Evolutionary conservation across 2,888 invertebrate genomes (phyloP).

Genomic region (Polyploca ridens): DNA sequence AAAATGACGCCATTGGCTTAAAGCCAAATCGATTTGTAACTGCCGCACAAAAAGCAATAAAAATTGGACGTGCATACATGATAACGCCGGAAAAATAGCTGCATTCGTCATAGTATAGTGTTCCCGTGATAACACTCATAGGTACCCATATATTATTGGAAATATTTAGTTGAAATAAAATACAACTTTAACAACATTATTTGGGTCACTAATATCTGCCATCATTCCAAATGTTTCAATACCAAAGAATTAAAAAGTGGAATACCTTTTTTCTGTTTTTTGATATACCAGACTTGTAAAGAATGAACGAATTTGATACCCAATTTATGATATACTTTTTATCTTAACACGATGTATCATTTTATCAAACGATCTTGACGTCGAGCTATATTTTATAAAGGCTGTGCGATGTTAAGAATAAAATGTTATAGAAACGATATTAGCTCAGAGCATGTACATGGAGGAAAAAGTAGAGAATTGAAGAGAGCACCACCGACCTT

Average conservation of each 20-base stretch:
- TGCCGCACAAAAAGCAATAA: conserved; percentile 80
- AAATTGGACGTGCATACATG: conserved; percentile 77
- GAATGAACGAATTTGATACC: not conserved
- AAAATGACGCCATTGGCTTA: conserved; percentile 78
- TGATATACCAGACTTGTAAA: not conserved
- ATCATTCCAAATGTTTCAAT: not conserved
- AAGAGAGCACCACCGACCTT: conserved; percentile 30
- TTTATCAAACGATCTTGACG: not conserved
- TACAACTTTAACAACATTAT: not conserved
- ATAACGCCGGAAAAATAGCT: conserved; percentile 73
- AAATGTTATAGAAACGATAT: conserved; percentile 52
- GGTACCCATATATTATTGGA: conserved; percentile 33
- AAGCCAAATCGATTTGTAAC: conserved; percentile 83
- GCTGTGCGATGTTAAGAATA: conserved; percentile 31
- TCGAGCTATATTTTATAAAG: not conserved
- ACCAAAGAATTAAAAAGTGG: too few species aligned
- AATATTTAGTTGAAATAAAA: not conserved
- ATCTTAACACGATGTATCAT: not conserved
- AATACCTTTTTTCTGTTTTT: too few species aligned
- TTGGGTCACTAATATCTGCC: not conserved
- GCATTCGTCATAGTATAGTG: conserved; percentile 69
- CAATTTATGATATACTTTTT: not conserved
- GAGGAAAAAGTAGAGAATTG: conserved; percentile 37
- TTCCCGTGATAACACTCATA: conserved; percentile 58
- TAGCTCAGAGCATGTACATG: conserved; percentile 47